Evolutionary conservation across 1,140 invertebrate genomes (phyloP).

Genomic region (Danaus plexippus): DNA sequence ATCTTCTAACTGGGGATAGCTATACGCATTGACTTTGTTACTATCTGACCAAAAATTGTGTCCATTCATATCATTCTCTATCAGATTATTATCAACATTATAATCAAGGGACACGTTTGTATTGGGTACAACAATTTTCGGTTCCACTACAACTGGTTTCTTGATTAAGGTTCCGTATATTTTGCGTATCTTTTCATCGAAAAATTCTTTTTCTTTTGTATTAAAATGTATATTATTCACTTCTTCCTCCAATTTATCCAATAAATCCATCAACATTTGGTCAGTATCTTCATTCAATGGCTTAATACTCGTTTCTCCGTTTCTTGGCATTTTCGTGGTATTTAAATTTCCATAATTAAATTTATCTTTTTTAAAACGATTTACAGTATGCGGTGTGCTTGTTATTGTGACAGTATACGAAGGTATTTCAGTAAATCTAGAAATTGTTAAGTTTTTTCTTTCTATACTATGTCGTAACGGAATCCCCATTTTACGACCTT

Average conservation of each 20-base stretch:
- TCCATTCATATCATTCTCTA: no score
- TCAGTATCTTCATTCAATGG: slow-evolving; percentile 3
- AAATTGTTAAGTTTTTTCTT: no score
- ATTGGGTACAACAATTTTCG: no score
- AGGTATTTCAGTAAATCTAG: no score
- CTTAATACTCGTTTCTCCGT: slow-evolving; percentile 1
- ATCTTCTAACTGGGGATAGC: neutral
- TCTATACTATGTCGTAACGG: no score
- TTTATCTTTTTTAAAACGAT: no score
- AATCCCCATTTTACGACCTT: slow-evolving; percentile 1
- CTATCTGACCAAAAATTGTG: no score
- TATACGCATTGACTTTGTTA: no score
- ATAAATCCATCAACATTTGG: slow-evolving; percentile 12
- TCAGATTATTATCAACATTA: no score
- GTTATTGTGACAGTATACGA: neutral
- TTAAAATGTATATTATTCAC: slow-evolving; percentile 18
- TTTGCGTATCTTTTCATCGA: slow-evolving; percentile 21
- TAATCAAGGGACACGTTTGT: no score
- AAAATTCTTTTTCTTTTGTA: slow-evolving; percentile 22
- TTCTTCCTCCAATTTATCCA: slow-evolving; percentile 22
- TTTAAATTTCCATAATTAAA: slow-evolving; percentile 6
- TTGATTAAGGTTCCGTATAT: slow-evolving; percentile 16
- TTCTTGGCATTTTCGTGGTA: neutral
- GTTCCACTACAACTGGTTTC: slow-evolving; percentile 9
- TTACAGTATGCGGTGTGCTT: slow-evolving; percentile 1